These are phyloP conservation scores for Pelobates fuscus DNA, from an alignment of 2,113 vertebrate species.

Conservation along the genomic window DNA sequence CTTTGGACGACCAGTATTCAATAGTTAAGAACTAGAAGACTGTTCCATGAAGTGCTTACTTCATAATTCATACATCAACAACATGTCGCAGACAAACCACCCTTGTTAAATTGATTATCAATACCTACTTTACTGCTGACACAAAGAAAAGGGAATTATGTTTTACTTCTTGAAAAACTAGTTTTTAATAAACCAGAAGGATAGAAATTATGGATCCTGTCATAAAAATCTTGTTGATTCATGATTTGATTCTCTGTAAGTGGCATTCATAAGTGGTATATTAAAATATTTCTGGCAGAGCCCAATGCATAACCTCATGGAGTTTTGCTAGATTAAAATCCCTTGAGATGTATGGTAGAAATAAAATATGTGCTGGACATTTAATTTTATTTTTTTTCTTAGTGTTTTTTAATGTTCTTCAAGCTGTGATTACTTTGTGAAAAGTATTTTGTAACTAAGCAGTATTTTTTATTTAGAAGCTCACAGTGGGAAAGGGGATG, in stretches of 20 bases:
- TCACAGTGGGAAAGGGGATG: no score
- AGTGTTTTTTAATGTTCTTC: not conserved
- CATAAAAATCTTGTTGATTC: conserved; percentile 23
- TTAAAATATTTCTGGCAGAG: not conserved
- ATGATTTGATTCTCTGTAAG: not conserved
- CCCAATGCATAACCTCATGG: not conserved
- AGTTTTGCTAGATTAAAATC: not conserved
- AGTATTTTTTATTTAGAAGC: no score
- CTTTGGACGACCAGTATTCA: conserved; percentile 18
- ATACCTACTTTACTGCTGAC: conserved; percentile 40
- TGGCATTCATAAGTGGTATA: not conserved
- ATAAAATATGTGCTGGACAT: not conserved
- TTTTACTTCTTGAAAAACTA: conserved; percentile 27
- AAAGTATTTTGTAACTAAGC: no score
- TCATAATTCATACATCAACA: conserved; percentile 37
- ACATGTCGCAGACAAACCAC: conserved; percentile 11
- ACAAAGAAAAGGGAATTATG: conserved; percentile 26
- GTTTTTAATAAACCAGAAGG: conserved; percentile 33
- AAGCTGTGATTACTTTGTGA: not conserved
- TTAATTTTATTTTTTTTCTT: not conserved
- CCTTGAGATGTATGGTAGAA: not conserved
- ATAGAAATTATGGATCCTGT: conserved; percentile 37
- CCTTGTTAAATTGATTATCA: conserved; percentile 41
- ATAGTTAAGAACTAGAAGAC: conserved; percentile 1
- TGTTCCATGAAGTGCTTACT: conserved; percentile 14